Evolutionary conservation across 2,888 invertebrate species (phyloP).

Genomic region (Eristalinus aeneus): DNA sequence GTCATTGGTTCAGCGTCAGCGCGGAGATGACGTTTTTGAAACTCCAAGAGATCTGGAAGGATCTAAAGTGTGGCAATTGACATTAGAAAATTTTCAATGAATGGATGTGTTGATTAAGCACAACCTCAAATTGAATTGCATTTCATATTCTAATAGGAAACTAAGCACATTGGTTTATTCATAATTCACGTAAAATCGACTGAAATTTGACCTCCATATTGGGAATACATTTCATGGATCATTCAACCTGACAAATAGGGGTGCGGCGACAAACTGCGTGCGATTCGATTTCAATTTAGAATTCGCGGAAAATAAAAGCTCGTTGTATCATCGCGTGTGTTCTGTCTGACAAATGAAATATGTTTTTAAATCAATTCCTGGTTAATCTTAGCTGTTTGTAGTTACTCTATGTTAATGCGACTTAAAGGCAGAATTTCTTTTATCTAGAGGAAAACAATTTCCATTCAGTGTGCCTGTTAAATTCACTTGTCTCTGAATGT

Average conservation of each 20-base stretch:
- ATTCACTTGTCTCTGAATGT: too few species aligned
- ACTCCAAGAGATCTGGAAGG: conserved; percentile 86
- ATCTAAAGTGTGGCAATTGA: conserved; percentile 82
- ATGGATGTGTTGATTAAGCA: not conserved
- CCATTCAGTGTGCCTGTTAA: too few species aligned
- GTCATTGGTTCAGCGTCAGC: conserved; percentile 81
- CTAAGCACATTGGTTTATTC: not conserved
- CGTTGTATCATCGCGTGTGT: too few species aligned
- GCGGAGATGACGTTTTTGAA: conserved; percentile 81
- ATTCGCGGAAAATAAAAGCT: not conserved
- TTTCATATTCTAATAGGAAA: not conserved
- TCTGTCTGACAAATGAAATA: too few species aligned
- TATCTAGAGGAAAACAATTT: too few species aligned
- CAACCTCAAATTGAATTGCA: not conserved
- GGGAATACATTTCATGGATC: not conserved
- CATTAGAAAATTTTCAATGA: not conserved
- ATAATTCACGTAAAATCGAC: not conserved
- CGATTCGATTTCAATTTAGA: conserved; percentile 1
- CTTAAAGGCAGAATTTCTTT: too few species aligned
- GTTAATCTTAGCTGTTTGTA: too few species aligned
- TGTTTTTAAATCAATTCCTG: too few species aligned
- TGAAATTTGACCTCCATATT: not conserved
- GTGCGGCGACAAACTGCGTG: not conserved
- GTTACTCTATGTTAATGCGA: too few species aligned
- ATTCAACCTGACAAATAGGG: not conserved